Percentiles rank a stretch among this genome's conserved stretches.
These are phyloP conservation scores for Drosophila rufa DNA, from an alignment of 1,140 invertebrate genomes.

Conservation along the genomic window DNA sequence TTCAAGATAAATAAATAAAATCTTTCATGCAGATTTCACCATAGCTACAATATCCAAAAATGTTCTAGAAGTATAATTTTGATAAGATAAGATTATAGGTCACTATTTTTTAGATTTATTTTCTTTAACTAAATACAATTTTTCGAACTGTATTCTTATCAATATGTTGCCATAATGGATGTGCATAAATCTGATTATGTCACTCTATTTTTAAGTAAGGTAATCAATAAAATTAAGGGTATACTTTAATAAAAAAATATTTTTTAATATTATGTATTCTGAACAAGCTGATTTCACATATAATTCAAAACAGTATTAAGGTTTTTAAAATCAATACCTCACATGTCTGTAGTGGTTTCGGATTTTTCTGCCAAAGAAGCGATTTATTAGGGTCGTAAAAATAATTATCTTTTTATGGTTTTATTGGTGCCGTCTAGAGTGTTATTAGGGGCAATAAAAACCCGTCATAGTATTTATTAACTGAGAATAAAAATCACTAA, in stretches of 20 bases:
- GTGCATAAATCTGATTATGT: background rate
- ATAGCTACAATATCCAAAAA: background rate
- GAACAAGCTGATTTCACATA: too few relatives aligned
- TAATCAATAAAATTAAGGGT: background rate
- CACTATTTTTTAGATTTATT: background rate
- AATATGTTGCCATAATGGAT: background rate
- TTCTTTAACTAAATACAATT: background rate
- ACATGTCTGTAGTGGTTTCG: too few relatives aligned
- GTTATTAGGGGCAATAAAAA: constrained; percentile 6
- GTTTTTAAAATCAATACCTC: too few relatives aligned
- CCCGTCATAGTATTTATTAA: background rate
- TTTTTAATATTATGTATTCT: too few relatives aligned
- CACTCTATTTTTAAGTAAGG: background rate
- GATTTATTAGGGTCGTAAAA: background rate
- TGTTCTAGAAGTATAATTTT: background rate
- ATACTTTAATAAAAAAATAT: too few relatives aligned
- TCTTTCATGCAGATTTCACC: background rate
- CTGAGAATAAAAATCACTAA: background rate
- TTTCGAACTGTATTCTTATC: constrained; percentile 1
- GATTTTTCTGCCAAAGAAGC: too few relatives aligned
- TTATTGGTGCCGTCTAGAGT: background rate
- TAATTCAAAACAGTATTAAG: too few relatives aligned
- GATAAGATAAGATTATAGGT: background rate
- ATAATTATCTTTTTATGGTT: background rate
- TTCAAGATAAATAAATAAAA: background rate